Base-by-base conservation (phyloP, 2,113 vertebrate genomes). In the Morone saxatilis region DNA sequence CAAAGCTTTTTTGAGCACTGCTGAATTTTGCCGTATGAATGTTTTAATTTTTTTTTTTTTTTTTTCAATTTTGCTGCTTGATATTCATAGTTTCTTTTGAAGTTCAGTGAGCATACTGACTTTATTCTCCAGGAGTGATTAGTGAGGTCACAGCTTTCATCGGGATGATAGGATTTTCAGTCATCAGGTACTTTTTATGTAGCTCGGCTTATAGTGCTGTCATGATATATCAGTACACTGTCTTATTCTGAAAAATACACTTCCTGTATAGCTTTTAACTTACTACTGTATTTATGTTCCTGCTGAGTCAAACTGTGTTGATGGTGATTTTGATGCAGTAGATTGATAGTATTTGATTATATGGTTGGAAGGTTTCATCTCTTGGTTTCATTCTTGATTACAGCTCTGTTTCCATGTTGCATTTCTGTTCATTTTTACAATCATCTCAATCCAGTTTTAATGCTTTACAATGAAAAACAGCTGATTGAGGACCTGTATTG, bases 221-320 rank as follows among this genome's bases (percentile, higher is more conserved):
- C 14, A 25, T 80, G 65, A 25, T 11, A 56, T n/a, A 38, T 59
- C 5, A 80, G 51, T 3, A 6, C 40, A 25, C 40, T 12, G 51
- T 51, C 80, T 84, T 86, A 80, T 78, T 90, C 45, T 88, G 86
- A 85, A 84, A 71, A 56, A 19, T 9, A 61, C 41, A 63, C 60
- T 60, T 78, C 63, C 77, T 86, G 86, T 66, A 5, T 25, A 48
- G 47, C 62, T 71, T 70, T 41, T 22, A 41, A 25, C 53, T 76
- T 7, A 68, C 16, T 17, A 0, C 59, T 71, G 43, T 70, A 14
- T 77, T 84, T 14, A 7, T 61, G 20, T 19, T 22, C 13, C 38
- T 57, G 56, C 2, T 62, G 83, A 71, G 45, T 75, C 36, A 38
- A 47, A 17, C 38, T 31, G 70, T 59, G 38, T 19, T 45, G 11